A percentile compares a stretch with the other conserved stretches of the same genome.
These are phyloP conservation scores for Poeciliopsis gracilis DNA, from an alignment of 2,797 vertebrate species.

Conservation along the genomic window DNA sequence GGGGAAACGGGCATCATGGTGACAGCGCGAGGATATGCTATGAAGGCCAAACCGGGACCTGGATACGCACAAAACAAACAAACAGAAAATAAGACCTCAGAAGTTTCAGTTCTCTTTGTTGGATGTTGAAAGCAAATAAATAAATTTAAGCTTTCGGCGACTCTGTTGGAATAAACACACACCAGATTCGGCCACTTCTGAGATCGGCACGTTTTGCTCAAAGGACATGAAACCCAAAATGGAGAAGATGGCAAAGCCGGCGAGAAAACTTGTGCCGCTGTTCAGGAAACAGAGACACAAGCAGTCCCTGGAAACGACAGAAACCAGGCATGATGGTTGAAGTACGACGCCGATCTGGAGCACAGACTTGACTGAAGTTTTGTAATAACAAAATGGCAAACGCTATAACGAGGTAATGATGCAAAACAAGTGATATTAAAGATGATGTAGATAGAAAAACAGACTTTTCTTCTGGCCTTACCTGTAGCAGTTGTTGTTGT, in stretches of 20 bases:
- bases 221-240: conserved; percentile 97
- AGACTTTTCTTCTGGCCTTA: conserved; percentile 53
- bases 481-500: conserved; percentile 98
- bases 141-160: background rate
- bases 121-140: background rate
- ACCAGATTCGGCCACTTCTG: conserved; percentile 95
- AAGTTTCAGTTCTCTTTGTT: background rate
- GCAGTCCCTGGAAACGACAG: conserved; percentile 85
- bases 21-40: conserved; percentile 95
- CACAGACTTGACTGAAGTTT: background rate
- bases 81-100: background rate
- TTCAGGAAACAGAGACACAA: conserved; percentile 93
- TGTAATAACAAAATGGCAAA: background rate
- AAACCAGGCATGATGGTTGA: background rate
- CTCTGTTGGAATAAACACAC: conserved; percentile 23
- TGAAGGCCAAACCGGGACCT: conserved; percentile 97
- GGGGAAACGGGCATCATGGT: conserved; percentile 97
- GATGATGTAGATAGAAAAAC: background rate
- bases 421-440: background rate
- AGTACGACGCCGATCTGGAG: background rate
- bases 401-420: background rate
- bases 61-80: conserved; percentile 15
- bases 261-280: conserved; percentile 95
- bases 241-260: conserved; percentile 98
- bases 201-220: conserved; percentile 94